Percentiles rank a stretch among this genome's conserved stretches.
Conservation (phyloP, 1,140 invertebrate species). For the Caenorhabditis remanei region DNA sequence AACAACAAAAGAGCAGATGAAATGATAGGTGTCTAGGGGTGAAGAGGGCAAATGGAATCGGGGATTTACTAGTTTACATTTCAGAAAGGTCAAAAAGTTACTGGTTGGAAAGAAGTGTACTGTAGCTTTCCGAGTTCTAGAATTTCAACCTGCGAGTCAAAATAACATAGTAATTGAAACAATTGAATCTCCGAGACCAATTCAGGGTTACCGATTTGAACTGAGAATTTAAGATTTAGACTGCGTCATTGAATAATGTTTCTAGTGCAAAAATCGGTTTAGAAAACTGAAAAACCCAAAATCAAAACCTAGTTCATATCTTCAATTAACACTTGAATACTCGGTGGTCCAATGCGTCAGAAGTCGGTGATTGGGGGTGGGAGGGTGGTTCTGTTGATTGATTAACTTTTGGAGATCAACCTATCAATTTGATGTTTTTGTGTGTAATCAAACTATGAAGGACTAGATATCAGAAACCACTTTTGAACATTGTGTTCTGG, state of each 20-base stretch:
- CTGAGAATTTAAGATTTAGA: too few species aligned
- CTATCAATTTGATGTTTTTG: slow-evolving; percentile 15
- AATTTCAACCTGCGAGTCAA: too few species aligned
- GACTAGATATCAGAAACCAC: neutral
- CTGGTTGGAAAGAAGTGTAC: neutral
- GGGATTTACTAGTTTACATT: neutral
- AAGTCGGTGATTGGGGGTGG: neutral
- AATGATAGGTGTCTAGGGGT: neutral
- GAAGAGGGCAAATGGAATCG: neutral
- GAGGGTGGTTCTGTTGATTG: neutral
- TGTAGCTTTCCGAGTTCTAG: too few species aligned
- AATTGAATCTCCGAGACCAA: too few species aligned
- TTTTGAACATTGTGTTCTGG: too few species aligned
- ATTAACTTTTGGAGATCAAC: neutral
- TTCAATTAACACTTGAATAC: neutral
- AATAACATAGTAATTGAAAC: too few species aligned
- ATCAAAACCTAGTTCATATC: too few species aligned
- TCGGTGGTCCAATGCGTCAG: neutral
- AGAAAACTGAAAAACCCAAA: too few species aligned
- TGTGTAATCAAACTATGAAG: slow-evolving; percentile 16
- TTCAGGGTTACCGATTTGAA: too few species aligned
- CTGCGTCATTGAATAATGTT: too few species aligned
- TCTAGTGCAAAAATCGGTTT: too few species aligned
- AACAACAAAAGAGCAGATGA: slow-evolving; percentile 26
- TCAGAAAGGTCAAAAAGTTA: slow-evolving; percentile 7